phyloP scores from a whole-genome alignment of 1,140 invertebrate genomes.

The Cyclargus thomasi region DNA sequence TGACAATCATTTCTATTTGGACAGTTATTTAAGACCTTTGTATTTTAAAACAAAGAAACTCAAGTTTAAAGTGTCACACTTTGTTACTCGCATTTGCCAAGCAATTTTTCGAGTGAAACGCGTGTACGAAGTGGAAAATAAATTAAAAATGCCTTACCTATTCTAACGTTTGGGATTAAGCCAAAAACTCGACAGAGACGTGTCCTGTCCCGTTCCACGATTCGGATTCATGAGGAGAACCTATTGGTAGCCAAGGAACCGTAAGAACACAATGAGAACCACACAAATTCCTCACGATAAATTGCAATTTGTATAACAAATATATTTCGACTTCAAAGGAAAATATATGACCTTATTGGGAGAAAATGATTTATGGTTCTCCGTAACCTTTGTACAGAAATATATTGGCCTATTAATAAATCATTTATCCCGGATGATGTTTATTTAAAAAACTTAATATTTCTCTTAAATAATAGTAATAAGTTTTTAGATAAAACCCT shows the following conservation, averaged over 20 bases:
- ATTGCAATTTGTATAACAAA: slow-evolving; percentile 4
- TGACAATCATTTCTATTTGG: no score
- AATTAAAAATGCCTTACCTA: slow-evolving; percentile 43
- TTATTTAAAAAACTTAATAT: neutral
- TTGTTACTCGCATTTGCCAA: neutral
- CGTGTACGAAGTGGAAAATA: neutral
- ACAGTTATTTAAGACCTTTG: no score
- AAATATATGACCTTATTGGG: slow-evolving; percentile 9
- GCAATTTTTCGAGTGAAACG: neutral
- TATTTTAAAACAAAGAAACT: no score
- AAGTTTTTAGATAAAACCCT: no score
- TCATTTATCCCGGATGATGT: neutral
- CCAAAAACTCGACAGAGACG: slow-evolving; percentile 55
- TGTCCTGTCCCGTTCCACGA: slow-evolving; percentile 41
- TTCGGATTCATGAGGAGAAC: slow-evolving; percentile 38
- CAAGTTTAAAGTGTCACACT: neutral
- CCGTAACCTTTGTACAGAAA: neutral
- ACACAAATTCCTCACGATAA: slow-evolving; percentile 11
- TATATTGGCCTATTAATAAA: neutral
- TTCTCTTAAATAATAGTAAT: no score
- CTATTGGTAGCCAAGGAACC: slow-evolving; percentile 42
- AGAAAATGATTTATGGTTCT: neutral
- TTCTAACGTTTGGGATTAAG: slow-evolving; percentile 54
- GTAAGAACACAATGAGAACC: slow-evolving; percentile 35
- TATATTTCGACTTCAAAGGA: neutral